Base-by-base conservation (phyloP, 2,113 vertebrate species). In the Gadus macrocephalus region DNA sequence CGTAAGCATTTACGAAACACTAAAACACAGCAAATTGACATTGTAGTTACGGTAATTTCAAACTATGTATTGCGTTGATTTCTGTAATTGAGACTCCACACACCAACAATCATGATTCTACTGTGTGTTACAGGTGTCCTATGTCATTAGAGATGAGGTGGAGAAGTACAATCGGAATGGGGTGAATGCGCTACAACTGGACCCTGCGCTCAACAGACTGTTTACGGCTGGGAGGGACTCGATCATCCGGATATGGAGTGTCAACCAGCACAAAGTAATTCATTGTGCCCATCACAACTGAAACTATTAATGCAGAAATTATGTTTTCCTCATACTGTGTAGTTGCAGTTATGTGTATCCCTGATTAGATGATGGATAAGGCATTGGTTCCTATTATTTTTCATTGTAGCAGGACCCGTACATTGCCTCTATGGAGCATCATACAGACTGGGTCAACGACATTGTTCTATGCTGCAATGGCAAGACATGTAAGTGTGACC, bases 381-480 rank as follows among this genome's bases (percentile, higher is more conserved):
- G 1, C 53, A 2, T 70, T 66, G 25, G 65, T 3, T n/a, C n/a
- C 9, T 25, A 2, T 12, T 63, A 1, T 58, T 1, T 68, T 2
- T 73, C 20, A 25, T 70, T 92, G 59, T 81, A 98, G 96, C 97
- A 99, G 95, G 97, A 98, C 69, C 95, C 96, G 0, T 99, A 98
- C 55, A 98, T 99, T 85, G 96, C 97, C 31, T 98, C 97, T 8
- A 98, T 99, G 97, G 97, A 99, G 80, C 97, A 99, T 82, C 97
- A 99, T 59, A 99, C 97, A 1, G 97, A 99, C 69, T 99, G 97
- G 97, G 97, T 98, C 72, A 99, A 98, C 69, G 97, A 98, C 83
- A 96, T 98, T 76, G 96, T 98, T 6, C 95, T 99, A 58, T 99
- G 97, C 75, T 99, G 97, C 88, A 98, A 96, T 85, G 97, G 97